A percentile compares a stretch with the other conserved stretches of the same genome.
Evolutionary conservation across 2,888 invertebrate genomes (phyloP).

Genomic region (Galerucella pusilla): DNA sequence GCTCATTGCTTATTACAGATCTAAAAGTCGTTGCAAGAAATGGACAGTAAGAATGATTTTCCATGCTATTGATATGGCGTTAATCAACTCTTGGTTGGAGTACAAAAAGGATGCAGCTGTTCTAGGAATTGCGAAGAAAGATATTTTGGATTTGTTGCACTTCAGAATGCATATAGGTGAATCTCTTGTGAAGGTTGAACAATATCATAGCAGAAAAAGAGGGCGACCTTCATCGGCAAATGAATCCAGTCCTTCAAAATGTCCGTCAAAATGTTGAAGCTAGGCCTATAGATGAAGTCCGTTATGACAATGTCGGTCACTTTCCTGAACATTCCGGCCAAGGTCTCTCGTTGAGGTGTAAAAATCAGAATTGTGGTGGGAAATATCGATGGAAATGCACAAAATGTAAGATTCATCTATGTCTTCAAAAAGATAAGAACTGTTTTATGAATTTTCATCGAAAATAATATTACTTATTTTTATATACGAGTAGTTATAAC

Average conservation of each 20-base stretch:
- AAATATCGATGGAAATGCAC: no score
- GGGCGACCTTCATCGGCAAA: neutral
- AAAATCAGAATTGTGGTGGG: no score
- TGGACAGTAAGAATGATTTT: conserved; percentile 6
- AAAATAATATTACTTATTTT: no score
- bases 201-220: neutral
- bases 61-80: conserved; percentile 1
- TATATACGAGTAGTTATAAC: no score
- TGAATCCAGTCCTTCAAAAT: neutral
- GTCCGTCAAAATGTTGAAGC: conserved; percentile 10
- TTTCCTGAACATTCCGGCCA: no score
- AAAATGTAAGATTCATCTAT: no score
- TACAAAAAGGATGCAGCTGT: neutral
- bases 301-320: neutral
- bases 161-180: no score
- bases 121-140: conserved; percentile 6
- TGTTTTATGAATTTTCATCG: no score
- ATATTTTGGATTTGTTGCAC: neutral
- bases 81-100: neutral
- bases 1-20: no score
- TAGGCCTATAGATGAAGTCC: conserved; percentile 12
- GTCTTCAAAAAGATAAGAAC: no score
- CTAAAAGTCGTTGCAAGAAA: conserved; percentile 3
- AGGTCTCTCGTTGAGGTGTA: no score
- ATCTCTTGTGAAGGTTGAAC: no score